phyloP scores from a whole-genome alignment of 53 echinoderm and acorn worm genomes.

The Patiria pectinifera region DNA sequence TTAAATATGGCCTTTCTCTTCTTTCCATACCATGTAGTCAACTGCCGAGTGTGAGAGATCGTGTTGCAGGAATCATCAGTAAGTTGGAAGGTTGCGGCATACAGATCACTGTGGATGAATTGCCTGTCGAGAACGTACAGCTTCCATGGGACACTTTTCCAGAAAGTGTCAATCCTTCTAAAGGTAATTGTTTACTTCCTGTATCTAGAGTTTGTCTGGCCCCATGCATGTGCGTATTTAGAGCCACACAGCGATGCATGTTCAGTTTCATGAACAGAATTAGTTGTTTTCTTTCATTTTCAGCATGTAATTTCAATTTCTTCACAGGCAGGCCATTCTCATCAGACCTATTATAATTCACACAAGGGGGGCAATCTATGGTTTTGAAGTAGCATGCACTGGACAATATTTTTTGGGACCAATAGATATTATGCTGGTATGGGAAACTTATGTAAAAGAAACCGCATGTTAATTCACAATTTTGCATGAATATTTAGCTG shows the following conservation, averaged over 20 bases:
- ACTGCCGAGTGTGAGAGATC: constrained; percentile 58
- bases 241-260: background rate
- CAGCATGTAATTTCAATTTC: background rate
- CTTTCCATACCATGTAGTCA: background rate
- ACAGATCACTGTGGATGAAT: constrained; percentile 33
- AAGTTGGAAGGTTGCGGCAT: constrained; percentile 57
- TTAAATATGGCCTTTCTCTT: background rate
- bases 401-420: too few species aligned
- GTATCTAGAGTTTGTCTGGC: background rate
- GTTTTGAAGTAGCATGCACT: too few species aligned
- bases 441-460: too few species aligned
- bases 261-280: background rate
- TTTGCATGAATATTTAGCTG: too few species aligned
- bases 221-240: background rate
- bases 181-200: constrained; percentile 63
- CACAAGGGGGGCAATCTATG: background rate
- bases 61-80: constrained; percentile 61
- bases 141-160: constrained; percentile 82
- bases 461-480: too few species aligned
- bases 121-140: constrained; percentile 53
- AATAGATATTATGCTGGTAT: too few species aligned
- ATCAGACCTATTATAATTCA: background rate
- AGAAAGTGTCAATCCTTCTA: constrained; percentile 71
- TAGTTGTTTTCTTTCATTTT: background rate
- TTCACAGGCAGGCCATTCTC: background rate